Evolutionary conservation across 2,113 vertebrate genomes (phyloP).

Genomic region (Arenaria interpres): DNA sequence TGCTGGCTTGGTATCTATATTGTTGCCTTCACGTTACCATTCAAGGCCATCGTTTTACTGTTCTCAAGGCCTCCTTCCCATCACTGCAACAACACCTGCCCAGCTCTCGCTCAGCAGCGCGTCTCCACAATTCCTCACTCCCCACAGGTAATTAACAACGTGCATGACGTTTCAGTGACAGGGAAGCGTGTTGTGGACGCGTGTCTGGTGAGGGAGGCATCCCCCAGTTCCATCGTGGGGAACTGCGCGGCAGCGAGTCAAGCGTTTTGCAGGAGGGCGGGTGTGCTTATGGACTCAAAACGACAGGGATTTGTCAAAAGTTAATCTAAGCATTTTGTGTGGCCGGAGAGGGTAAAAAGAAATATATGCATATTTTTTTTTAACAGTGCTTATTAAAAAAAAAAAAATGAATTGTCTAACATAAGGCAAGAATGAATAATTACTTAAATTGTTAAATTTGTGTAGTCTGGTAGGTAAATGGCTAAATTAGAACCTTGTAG

Average conservation of each 20-base stretch:
- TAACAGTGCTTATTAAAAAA: neutral
- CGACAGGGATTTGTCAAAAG: neutral
- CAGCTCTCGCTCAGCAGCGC: too few relatives aligned
- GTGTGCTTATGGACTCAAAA: neutral
- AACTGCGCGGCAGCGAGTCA: neutral
- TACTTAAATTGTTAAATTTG: neutral
- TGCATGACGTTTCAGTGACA: neutral
- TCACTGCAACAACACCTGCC: too few relatives aligned
- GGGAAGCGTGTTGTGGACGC: rapidly evolving
- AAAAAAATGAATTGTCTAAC: neutral
- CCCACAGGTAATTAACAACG: too few relatives aligned
- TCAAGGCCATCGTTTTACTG: too few relatives aligned
- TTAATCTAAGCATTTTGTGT: neutral
- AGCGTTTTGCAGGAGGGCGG: neutral
- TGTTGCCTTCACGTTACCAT: too few relatives aligned
- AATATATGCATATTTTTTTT: rapidly evolving
- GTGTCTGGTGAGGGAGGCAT: neutral
- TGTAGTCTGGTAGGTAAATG: neutral
- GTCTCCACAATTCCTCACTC: too few relatives aligned
- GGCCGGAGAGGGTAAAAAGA: neutral
- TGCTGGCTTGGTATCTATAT: too few relatives aligned
- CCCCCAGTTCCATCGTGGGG: neutral
- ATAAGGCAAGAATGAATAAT: neutral
- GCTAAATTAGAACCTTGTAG: neutral
- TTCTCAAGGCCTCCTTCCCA: too few relatives aligned